Base-by-base conservation (phyloP, 2,888 invertebrate species). In the Mesochorus sp. region DNA sequence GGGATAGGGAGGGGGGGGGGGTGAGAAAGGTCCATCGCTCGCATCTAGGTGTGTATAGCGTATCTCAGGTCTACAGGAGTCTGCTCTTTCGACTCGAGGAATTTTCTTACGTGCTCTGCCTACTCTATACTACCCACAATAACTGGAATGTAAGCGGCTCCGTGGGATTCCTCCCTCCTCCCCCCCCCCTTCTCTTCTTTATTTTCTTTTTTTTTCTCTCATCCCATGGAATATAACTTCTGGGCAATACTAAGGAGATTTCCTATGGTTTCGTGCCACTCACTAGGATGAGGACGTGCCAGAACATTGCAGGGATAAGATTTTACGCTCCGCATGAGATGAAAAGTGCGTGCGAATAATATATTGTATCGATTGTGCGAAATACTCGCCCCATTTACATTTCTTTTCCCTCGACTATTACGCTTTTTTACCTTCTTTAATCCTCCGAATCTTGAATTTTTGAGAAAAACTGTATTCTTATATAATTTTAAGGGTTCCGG, bases 1-100 rank as follows among this genome's bases (percentile, higher is more conserved):
- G 53, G 44, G 34, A 34, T 31, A 62, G 42, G 34, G 53, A 55
- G 76, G 61, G 6, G 28, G 34, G 51, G 17, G 47, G 61, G 64
- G 62, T 12, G 68, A 28, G 57, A 73, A 59, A 39, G 76, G 28
- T 74, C 44, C 74, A 64, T 68, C 47, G 68, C 14, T 64, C 19
- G 42, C 10, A 59, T 19, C 49, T 39, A 21, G 59, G 24, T 28
- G 42, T 61, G 26, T 51, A 68, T n/a, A 24, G 6, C 34, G 31
- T 51, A 19, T 44, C 82, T 84, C 78, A 80, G 81, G 76, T 83
- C 80, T 84, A 84, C 84, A 85, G 82, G 83, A 86, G 80, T 83
- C 82, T 85, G 87, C 86, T 87, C 85, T 87, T 85, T 87, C 83
- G 83, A 79, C 81, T 80, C 82, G 64, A 70, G 81, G 83, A 84